phyloP scores from a whole-genome alignment of 1,140 invertebrate species.

The Sinella curviseta region DNA sequence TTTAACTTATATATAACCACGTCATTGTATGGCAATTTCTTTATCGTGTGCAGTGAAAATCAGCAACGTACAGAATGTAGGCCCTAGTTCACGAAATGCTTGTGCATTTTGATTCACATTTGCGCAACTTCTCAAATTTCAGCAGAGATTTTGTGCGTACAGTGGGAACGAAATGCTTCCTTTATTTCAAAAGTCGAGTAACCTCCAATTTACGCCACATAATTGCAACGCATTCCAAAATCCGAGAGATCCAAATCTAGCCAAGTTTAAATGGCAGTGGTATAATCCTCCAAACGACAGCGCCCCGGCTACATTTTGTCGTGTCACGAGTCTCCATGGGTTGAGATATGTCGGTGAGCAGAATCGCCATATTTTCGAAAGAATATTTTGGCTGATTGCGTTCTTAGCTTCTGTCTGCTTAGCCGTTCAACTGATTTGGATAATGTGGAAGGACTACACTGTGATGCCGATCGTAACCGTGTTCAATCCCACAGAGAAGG shows the following conservation, averaged over 20 bases:
- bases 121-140: neutral
- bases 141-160: neutral
- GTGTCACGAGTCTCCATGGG: neutral
- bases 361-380: constrained; percentile 27
- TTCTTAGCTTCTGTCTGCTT: constrained; percentile 57
- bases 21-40: too few species aligned
- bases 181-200: neutral
- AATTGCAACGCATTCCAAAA: neutral
- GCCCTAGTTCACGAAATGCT: neutral
- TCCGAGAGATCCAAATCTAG: neutral
- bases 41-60: neutral
- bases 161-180: neutral
- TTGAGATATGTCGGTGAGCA: constrained; percentile 37
- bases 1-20: too few species aligned
- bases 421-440: constrained; percentile 57
- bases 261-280: neutral
- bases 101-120: neutral
- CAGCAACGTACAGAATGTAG: neutral
- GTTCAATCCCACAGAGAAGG: too few species aligned
- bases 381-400: constrained; percentile 58
- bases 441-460: constrained; percentile 44
- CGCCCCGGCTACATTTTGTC: neutral
- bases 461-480: constrained; percentile 41
- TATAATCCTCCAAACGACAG: neutral
- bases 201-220: neutral